These are phyloP conservation scores for Sebastiscus albofasciatus DNA, from an alignment of 2,797 vertebrate species.

Conservation along the genomic window DNA sequence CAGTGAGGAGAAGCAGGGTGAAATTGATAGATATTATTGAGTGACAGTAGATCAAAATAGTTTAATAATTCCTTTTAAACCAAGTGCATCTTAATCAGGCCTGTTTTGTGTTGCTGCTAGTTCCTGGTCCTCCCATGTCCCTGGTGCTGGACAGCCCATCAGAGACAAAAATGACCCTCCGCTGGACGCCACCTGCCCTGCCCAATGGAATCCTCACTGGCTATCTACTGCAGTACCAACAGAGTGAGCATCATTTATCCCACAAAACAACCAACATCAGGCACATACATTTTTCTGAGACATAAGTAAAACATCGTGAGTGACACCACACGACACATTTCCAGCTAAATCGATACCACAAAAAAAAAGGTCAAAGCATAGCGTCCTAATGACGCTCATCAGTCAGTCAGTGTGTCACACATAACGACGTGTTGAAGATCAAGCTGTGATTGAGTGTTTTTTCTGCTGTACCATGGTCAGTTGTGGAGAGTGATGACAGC, in stretches of 20 bases:
- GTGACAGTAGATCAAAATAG: slow-evolving; percentile 2
- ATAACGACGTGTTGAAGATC: slow-evolving; percentile 14
- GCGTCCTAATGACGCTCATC: slow-evolving; percentile 56
- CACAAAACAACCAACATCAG: background rate
- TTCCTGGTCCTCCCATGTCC: slow-evolving; percentile 83
- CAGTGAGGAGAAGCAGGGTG: background rate
- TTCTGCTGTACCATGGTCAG: slow-evolving; percentile 47
- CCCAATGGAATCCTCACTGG: slow-evolving; percentile 86
- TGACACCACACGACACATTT: background rate
- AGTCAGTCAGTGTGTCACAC: slow-evolving; percentile 37
- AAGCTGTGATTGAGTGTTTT: slow-evolving; percentile 44
- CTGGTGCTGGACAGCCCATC: slow-evolving; percentile 86
- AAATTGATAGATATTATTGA: slow-evolving; percentile 12
- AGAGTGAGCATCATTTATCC: slow-evolving; percentile 70
- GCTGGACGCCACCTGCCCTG: slow-evolving; percentile 84
- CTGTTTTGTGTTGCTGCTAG: slow-evolving; percentile 72
- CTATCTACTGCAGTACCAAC: slow-evolving; percentile 86
- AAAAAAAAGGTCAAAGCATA: slow-evolving; percentile 31
- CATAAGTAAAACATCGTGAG: background rate
- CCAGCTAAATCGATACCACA: slow-evolving; percentile 46
- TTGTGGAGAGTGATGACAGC: slow-evolving; percentile 74
- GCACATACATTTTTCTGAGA: background rate
- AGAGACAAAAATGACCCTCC: slow-evolving; percentile 85
- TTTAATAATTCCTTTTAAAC: background rate
- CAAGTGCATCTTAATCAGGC: slow-evolving; percentile 10